Base-by-base conservation (phyloP, 1,140 invertebrate genomes). In the Panulirus ornatus region DNA sequence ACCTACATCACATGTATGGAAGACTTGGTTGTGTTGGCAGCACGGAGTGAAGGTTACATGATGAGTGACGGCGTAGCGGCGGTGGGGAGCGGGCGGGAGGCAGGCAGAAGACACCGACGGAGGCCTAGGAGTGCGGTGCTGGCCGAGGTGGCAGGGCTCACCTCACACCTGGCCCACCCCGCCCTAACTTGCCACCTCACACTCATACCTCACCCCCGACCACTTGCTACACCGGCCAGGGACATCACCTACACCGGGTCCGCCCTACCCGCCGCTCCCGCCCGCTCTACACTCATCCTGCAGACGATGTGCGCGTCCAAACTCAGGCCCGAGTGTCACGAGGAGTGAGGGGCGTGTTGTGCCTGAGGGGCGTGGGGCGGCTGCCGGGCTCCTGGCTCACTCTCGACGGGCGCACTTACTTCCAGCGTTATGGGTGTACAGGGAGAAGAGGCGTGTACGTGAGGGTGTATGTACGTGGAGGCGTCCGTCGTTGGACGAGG, bases 401-500 rank as follows among this genome's bases (percentile, higher is more conserved):
- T n/a, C n/a, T n/a, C n/a, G n/a, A n/a, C n/a, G n/a, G n/a, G n/a
- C n/a, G n/a, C n/a, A n/a, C n/a, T n/a, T n/a, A n/a, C n/a, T n/a
- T n/a, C n/a, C n/a, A n/a, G n/a, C n/a, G n/a, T n/a, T n/a, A n/a
- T n/a, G n/a, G 36, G 58, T 66, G 40, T 3, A 3, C 36, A 38
- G 71, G 40, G 36, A 75, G 71, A 9, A 27, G 22, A 36, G 71
- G 36, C 40, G 36, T 38, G 75, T 30, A 47, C 36, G 30, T 1
- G 75, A 47, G 40, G 44, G 75, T 47, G 44, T 47, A 78, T 16
- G 40, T 36, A 40, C 75, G 75, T 78, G 94, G 93, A 34, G 94
- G 93, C 58, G 94, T 94, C 70, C 94, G 92, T 40, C 94, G 93
- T 70, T 94, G 54, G 92, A 92, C 34, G 58, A 78, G 40, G 34